Conservation (phyloP, 2,888 invertebrate genomes). For the Synergus gifuensis region DNA sequence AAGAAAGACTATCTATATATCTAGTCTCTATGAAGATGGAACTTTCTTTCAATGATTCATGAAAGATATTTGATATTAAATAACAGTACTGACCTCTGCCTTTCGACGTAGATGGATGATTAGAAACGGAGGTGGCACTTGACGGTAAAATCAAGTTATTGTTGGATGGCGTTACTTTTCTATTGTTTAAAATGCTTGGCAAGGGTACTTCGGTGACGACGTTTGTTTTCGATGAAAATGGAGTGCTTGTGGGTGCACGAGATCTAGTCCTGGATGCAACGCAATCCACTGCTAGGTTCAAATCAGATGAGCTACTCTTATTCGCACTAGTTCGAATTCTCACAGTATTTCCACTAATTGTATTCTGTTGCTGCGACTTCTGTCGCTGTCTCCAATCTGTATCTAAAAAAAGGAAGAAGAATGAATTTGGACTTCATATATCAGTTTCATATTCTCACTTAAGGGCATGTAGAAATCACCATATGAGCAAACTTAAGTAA, state of each 20-base stretch:
- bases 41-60: not conserved
- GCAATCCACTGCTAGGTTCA: slow-evolving; percentile 73
- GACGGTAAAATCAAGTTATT: slow-evolving; percentile 64
- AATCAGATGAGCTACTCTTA: slow-evolving; percentile 68
- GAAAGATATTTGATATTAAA: not conserved
- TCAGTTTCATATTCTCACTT: no score
- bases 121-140: slow-evolving; percentile 65
- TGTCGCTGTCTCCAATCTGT: slow-evolving; percentile 73
- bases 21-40: not conserved
- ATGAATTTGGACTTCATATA: not conserved
- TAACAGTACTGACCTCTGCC: slow-evolving; percentile 71
- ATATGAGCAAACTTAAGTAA: no score
- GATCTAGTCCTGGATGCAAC: slow-evolving; percentile 75
- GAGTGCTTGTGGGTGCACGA: slow-evolving; percentile 65
- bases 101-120: slow-evolving; percentile 75
- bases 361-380: slow-evolving; percentile 67
- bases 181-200: slow-evolving; percentile 64
- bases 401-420: slow-evolving; percentile 60
- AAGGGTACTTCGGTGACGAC: slow-evolving; percentile 66
- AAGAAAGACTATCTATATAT: not conserved
- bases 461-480: no score
- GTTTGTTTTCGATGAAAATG: slow-evolving; percentile 58
- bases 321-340: slow-evolving; percentile 65
- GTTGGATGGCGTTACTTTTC: slow-evolving; percentile 64
- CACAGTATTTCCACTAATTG: slow-evolving; percentile 61